These are phyloP conservation scores for Urophycis tenuis DNA, from an alignment of 2,797 vertebrate species.

Conservation along the genomic window DNA sequence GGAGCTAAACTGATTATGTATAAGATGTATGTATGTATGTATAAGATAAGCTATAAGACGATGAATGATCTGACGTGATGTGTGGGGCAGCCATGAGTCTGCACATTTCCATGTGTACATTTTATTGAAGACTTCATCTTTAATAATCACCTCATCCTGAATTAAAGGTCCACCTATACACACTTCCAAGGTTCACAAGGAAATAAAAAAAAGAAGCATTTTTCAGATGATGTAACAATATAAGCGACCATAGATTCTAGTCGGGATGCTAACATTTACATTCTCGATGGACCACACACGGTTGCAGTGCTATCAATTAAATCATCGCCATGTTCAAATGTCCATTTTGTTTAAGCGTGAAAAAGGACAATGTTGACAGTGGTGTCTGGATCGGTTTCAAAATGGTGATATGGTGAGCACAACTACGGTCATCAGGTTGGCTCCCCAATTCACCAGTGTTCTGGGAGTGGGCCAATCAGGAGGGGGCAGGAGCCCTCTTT, in stretches of 20 bases:
- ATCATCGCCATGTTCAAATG: not conserved
- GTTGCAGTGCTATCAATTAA: not conserved
- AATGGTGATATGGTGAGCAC: not conserved
- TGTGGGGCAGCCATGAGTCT: not conserved
- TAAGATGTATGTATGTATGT: too few relatives aligned
- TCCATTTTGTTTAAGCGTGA: not conserved
- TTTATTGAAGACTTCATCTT: not conserved
- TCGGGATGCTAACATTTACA: not conserved
- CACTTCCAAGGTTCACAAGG: too few relatives aligned
- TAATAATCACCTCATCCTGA: not conserved
- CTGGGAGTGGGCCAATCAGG: not conserved
- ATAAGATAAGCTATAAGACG: too few relatives aligned
- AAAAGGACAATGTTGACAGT: not conserved
- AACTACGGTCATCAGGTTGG: not conserved
- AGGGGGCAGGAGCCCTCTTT: not conserved
- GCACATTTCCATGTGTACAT: not conserved
- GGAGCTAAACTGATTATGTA: not conserved
- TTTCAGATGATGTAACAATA: not conserved
- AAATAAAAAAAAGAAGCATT: not conserved
- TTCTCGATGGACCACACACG: not conserved
- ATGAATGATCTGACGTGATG: not conserved
- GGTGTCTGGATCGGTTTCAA: not conserved
- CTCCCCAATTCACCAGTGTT: not conserved
- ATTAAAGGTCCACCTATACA: not conserved
- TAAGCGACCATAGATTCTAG: not conserved